Evolutionary conservation across 2,113 vertebrate species (phyloP).

Genomic region (Oncorhynchus keta): DNA sequence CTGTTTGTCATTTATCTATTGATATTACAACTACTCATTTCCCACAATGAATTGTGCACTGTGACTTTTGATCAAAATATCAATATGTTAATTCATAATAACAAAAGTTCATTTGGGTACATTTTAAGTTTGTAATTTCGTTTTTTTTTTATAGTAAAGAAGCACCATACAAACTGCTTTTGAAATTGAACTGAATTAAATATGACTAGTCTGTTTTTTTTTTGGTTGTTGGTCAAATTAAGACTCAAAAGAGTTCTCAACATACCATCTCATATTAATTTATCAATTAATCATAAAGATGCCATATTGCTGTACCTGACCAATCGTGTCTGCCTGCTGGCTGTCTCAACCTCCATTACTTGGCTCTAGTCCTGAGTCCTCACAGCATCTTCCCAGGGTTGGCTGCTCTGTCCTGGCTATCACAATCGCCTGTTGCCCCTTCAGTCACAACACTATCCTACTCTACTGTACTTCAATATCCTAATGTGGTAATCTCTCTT

Average conservation of each 20-base stretch:
- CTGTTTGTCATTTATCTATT: too few species aligned
- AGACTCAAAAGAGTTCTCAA: background rate
- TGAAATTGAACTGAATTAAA: too few species aligned
- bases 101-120: too few species aligned
- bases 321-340: constrained; percentile 47
- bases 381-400: constrained; percentile 54
- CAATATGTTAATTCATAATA: too few species aligned
- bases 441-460: constrained; percentile 7
- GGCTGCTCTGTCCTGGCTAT: constrained; percentile 33
- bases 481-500: constrained; percentile 31
- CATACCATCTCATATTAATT: background rate
- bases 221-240: too few species aligned
- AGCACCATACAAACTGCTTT: too few species aligned
- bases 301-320: constrained; percentile 56
- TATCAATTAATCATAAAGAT: background rate
- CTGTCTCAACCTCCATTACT: constrained; percentile 59
- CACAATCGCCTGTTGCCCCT: constrained; percentile 40
- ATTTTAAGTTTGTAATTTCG: too few species aligned
- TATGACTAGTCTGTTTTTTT: too few species aligned
- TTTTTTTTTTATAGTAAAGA: too few species aligned
- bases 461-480: constrained; percentile 15
- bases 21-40: too few species aligned
- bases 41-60: too few species aligned
- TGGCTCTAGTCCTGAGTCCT: constrained; percentile 48
- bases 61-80: too few species aligned